Evolutionary conservation across 2,888 invertebrate species (phyloP).

Genomic region (Drosophila colorata): DNA sequence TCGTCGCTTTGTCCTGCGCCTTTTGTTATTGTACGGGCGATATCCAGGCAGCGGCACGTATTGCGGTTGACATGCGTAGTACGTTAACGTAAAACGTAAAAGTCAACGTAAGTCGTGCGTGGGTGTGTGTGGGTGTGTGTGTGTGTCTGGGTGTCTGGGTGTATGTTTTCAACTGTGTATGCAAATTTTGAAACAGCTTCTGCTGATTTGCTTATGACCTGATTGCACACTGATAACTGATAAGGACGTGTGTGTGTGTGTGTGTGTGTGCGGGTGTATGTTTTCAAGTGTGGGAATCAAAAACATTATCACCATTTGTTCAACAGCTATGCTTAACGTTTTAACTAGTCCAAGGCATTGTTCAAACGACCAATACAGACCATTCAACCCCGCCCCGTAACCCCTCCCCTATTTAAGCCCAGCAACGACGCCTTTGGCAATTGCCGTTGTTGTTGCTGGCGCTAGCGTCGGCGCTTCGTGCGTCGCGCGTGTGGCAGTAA

Average conservation of each 20-base stretch:
- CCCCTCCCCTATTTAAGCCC: conserved; percentile 7
- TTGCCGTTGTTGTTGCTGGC: conserved; percentile 20
- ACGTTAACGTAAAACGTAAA: conserved; percentile 41
- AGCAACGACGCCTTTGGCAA: conserved; percentile 31
- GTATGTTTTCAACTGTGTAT: conserved; percentile 22
- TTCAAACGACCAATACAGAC: conserved; percentile 6
- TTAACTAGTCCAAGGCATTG: conserved; percentile 17
- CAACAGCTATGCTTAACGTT: conserved; percentile 23
- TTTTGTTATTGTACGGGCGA: conserved; percentile 34
- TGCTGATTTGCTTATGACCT: conserved; percentile 29
- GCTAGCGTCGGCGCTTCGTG: conserved; percentile 45
- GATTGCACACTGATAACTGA: conserved; percentile 27
- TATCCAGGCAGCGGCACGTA: conserved; percentile 19
- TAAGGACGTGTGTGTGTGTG: conserved; percentile 8
- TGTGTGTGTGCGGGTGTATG: background rate
- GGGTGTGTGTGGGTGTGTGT: background rate
- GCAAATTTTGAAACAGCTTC: conserved; percentile 21
- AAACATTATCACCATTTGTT: conserved; percentile 39
- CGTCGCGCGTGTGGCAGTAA: conserved; percentile 60
- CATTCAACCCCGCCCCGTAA: background rate
- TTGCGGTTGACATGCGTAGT: conserved; percentile 46
- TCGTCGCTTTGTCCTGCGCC: conserved; percentile 45
- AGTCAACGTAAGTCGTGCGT: conserved; percentile 14
- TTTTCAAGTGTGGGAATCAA: conserved; percentile 24
- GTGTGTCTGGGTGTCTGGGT: conserved; percentile 1